Percentiles rank a stretch among this genome's conserved stretches.
These are phyloP conservation scores for Erebia aethiops DNA, from an alignment of 2,888 invertebrate genomes.

Conservation along the genomic window DNA sequence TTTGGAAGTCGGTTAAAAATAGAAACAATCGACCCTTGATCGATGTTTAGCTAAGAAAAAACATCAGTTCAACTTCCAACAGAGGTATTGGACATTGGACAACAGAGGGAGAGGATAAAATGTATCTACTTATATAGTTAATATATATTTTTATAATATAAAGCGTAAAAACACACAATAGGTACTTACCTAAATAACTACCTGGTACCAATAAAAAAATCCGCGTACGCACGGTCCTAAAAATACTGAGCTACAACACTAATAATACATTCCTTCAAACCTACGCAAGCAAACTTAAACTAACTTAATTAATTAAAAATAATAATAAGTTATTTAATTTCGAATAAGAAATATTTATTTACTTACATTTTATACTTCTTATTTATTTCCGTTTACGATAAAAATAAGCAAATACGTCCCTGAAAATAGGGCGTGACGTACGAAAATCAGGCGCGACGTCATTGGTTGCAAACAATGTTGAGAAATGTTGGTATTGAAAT, in stretches of 20 bases:
- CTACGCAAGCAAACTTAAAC: slow-evolving; percentile 14
- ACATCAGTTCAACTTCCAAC: too few species aligned
- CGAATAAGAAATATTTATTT: slow-evolving; percentile 36
- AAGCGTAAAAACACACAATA: too few species aligned
- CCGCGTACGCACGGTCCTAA: background rate
- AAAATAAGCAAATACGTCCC: slow-evolving; percentile 76
- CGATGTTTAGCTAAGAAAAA: too few species aligned
- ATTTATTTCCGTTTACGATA: slow-evolving; percentile 60
- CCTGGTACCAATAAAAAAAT: too few species aligned
- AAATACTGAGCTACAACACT: background rate
- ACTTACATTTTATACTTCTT: slow-evolving; percentile 52
- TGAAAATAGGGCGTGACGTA: slow-evolving; percentile 79
- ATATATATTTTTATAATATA: too few species aligned
- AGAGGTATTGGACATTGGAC: too few species aligned
- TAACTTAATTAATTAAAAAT: slow-evolving; percentile 4
- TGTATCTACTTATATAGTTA: too few species aligned
- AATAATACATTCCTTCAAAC: slow-evolving; percentile 5
- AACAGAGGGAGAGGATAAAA: too few species aligned
- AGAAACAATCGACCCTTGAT: too few species aligned
- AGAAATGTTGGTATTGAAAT: slow-evolving; percentile 38
- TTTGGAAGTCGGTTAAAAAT: too few species aligned
- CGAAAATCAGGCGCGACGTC: slow-evolving; percentile 71
- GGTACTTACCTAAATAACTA: too few species aligned
- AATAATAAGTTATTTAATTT: background rate
- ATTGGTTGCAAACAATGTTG: slow-evolving; percentile 52